Evolutionary conservation across 2,113 vertebrate species (phyloP).

Genomic region (Gadus macrocephalus): DNA sequence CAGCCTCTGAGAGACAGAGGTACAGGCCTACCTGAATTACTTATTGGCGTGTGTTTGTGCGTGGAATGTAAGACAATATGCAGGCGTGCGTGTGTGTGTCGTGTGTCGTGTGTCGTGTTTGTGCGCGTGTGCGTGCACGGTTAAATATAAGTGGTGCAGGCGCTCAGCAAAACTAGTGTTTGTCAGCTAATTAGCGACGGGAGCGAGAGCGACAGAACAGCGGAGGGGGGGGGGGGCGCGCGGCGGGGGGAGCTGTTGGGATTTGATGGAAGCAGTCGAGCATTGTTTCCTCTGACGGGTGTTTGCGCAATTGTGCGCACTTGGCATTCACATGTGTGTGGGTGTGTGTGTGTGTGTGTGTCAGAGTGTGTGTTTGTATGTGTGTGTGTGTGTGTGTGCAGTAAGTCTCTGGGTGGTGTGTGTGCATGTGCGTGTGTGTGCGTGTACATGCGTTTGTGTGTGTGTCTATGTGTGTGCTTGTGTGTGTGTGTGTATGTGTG

Average conservation of each 20-base stretch:
- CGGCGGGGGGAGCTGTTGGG: constrained; percentile 50
- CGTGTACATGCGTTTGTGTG: too few relatives aligned
- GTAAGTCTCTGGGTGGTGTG: too few relatives aligned
- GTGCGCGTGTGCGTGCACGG: constrained; percentile 2
- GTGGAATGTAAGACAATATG: not conserved
- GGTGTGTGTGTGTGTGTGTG: too few relatives aligned
- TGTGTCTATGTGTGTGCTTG: not conserved
- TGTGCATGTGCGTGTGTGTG: too few relatives aligned
- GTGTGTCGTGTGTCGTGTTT: constrained; percentile 10
- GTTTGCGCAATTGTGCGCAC: not conserved
- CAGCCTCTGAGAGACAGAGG: not conserved
- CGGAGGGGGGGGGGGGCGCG: constrained; percentile 49
- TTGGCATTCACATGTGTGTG: not conserved
- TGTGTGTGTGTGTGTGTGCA: not conserved
- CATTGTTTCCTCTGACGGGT: constrained; percentile 33
- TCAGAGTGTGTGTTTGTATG: not conserved
- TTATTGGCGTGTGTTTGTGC: not conserved
- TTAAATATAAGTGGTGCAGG: constrained; percentile 15
- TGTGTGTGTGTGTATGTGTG: not conserved
- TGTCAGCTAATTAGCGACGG: constrained; percentile 69
- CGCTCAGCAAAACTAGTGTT: constrained; percentile 38
- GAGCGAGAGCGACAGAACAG: constrained; percentile 59
- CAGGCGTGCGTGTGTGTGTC: constrained; percentile 12
- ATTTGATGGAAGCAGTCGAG: constrained; percentile 59
- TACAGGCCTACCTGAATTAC: not conserved